Evolutionary conservation across 2,113 vertebrate genomes (phyloP).

Genomic region (Poeciliopsis prolifica): DNA sequence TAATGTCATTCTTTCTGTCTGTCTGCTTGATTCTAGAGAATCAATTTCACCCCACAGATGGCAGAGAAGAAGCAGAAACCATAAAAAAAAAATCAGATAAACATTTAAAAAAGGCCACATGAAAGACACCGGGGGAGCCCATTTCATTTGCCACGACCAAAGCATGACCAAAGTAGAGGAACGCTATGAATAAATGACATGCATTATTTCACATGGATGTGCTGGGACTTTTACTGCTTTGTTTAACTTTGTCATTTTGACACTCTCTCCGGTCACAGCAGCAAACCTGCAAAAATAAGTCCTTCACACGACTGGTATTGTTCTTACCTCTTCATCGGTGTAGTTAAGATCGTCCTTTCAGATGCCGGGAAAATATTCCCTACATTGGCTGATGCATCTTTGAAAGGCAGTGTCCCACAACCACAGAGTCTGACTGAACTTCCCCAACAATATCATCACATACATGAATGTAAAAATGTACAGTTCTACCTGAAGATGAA

Average conservation of each 20-base stretch:
- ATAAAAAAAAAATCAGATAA: slow-evolving; percentile 13
- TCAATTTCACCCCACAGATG: slow-evolving; percentile 38
- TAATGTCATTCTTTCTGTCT: slow-evolving; percentile 4
- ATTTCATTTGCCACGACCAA: slow-evolving; percentile 59
- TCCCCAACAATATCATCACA: slow-evolving; percentile 39
- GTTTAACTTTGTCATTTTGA: slow-evolving; percentile 54
- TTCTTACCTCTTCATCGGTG: slow-evolving; percentile 53
- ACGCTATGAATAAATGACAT: slow-evolving; percentile 75
- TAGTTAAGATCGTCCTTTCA: slow-evolving; percentile 49
- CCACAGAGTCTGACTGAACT: slow-evolving; percentile 68
- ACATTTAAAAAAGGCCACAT: slow-evolving; percentile 39
- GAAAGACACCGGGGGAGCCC: slow-evolving; percentile 38
- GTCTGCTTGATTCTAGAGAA: slow-evolving; percentile 2
- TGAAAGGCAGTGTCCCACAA: slow-evolving; percentile 57
- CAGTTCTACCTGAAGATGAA: background rate
- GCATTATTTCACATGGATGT: slow-evolving; percentile 66
- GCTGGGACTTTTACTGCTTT: slow-evolving; percentile 57
- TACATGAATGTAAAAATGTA: slow-evolving; percentile 19
- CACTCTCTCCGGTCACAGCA: slow-evolving; percentile 39
- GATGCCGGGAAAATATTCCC: slow-evolving; percentile 62
- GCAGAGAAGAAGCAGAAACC: slow-evolving; percentile 25
- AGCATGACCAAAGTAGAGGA: slow-evolving; percentile 58
- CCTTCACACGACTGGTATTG: slow-evolving; percentile 36
- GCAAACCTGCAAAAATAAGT: slow-evolving; percentile 49
- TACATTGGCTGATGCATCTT: slow-evolving; percentile 64